These are phyloP conservation scores for Callinectes sapidus DNA, from an alignment of 2,888 invertebrate genomes.

Conservation along the genomic window DNA sequence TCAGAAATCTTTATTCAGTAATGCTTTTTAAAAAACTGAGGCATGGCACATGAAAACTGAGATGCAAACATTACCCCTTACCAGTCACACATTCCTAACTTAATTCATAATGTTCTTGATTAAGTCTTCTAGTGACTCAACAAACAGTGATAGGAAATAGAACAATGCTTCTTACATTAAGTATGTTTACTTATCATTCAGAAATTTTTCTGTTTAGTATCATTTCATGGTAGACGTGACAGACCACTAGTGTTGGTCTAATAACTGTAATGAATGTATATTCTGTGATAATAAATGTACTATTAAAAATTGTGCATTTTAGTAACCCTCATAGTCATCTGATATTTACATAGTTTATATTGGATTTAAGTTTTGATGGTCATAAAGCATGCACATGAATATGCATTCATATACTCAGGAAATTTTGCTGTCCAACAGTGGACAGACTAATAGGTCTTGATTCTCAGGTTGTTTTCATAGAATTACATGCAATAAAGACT, in stretches of 20 bases:
- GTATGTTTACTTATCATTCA: neutral
- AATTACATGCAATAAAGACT: neutral
- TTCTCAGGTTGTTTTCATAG: neutral
- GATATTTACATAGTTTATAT: neutral
- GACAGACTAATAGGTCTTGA: neutral
- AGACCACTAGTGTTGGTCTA: constrained; percentile 54
- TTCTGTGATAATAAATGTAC: constrained; percentile 68
- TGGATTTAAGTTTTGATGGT: constrained; percentile 9
- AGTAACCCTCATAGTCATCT: constrained; percentile 37
- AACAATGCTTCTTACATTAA: neutral
- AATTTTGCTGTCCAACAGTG: neutral
- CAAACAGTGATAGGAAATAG: neutral
- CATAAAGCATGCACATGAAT: constrained; percentile 43
- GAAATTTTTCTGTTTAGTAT: constrained; percentile 20
- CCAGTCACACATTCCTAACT: neutral
- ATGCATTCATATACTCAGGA: constrained; percentile 55
- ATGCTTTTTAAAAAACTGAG: neutral
- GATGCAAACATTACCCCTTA: neutral
- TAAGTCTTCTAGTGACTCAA: neutral
- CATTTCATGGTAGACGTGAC: constrained; percentile 50
- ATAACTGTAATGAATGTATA: constrained; percentile 65
- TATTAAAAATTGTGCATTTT: constrained; percentile 46
- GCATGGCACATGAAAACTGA: neutral
- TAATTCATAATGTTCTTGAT: neutral
- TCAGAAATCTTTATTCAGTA: neutral